Base-by-base conservation (phyloP, 2,888 invertebrate species). In the Xylota sylvarum region DNA sequence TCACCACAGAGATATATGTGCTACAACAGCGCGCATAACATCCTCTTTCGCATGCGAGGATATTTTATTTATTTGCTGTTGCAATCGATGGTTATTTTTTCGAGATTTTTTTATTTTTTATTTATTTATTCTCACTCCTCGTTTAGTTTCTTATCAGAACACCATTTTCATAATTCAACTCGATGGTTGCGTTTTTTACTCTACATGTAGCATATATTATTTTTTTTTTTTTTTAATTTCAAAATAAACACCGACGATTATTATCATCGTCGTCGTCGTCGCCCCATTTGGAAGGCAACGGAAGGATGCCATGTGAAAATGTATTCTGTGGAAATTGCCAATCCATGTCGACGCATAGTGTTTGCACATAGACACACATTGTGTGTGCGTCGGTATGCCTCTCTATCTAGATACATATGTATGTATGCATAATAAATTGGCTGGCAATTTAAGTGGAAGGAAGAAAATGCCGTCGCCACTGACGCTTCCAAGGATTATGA, bases 81-180 rank as follows among this genome's bases (percentile, higher is more conserved):
- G 55, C 73, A 67, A 72, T 73, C 82, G 82, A 72, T 77, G 76
- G 74, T 56, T 65, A 65, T 55, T 77, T 67, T 64, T 35, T 52
- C n/a, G 23, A 9, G 14, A 30, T 48, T 12, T 27, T 62, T 60
- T 43, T 32, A n/a, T n/a, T n/a, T 50, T 12, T 67, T 76, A 23
- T 58, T 32, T 72, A 40, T 48, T 58, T 52, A 30, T 69, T 52
- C 56, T 50, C 76, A 46, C 56, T 76, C 85, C 70, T 60, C 58
- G 65, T 72, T 82, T 81, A 86, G 85, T 72, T 73, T 82, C 77
- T 86, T 86, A 82, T 86, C 85, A 86, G 77, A 58, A 76, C 64
- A 81, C 55, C 50, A 77, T 81, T 77, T 85, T 82, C 60, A 86
- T 82, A 85, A 85, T 77, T 80, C 73, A 80, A 60, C 67, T 43